Evolutionary conservation across 2,888 invertebrate genomes (phyloP), one percentile per base, ranked within the genome.

Genomic region (Hofmannophila pseudospretella): DNA sequence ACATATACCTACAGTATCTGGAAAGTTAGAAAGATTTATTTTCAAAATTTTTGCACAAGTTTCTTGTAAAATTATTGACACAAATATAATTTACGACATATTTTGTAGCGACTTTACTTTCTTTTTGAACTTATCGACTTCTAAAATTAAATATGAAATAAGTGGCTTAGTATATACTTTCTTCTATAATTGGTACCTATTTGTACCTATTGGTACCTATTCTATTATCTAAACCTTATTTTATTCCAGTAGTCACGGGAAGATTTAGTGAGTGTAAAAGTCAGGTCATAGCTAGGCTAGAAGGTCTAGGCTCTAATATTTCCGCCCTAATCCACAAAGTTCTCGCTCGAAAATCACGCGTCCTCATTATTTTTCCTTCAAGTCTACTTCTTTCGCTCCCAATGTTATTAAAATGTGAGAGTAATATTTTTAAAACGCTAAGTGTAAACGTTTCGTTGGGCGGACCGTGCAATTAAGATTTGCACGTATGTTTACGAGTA

Each of bases 321-420:
- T n/a, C n/a, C n/a, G n/a, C n/a, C n/a, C n/a, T n/a, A n/a, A n/a
- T 27, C 32, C 36, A 30, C 28, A 14, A 11, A 22, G 10, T 28
- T 14, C 38, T 29, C 38, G 13, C 38, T 32, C 12, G 23, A 20
- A 32, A 32, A 12, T 32, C 19, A 22, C 22, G 22, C 32, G 16
- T 55, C 78, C 76, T 81, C 82, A 74, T 84, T 84, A 82, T 78
- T 80, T 23, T 76, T 58, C 54, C 72, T 64, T 67, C 66, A 56
- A 69, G 55, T 58, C 58, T 39, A 51, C 55, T 58, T 62, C 63
- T 58, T 64, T 66, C 53, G 39, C 47, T 54, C 58, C 61, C 58
- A 78, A 78, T 72, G 62, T 67, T 75, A 74, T 78, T 75, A 71
- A 81, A 78, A 77, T 59, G 71, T 53, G 67, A 67, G 56, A 76